Evolutionary conservation across 2,797 vertebrate genomes (phyloP), one percentile per base, ranked within the genome.

Genomic region (Pipistrellus kuhlii): DNA sequence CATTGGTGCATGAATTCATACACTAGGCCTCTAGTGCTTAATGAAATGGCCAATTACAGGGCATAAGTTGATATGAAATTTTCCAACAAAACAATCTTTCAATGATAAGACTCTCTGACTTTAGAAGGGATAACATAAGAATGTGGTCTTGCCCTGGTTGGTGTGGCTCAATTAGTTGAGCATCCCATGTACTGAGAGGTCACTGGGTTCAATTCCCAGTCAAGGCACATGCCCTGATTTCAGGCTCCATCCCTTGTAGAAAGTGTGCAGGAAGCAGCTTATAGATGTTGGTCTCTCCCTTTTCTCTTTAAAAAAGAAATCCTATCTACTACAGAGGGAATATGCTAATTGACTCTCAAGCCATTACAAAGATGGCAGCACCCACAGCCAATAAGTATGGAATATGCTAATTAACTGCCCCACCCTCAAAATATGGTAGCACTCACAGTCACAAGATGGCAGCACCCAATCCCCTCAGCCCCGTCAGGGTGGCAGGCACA

Each of bases 1-100:
- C 12, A 59, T 25, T 27, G 57, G 57, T 30, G 57, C 57, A 59
- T 13, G 11, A 30, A 59, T 59, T 59, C 5, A 2, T 59, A 27
- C 57, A 59, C 25, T 3, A 2, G 25, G 25, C 11, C 25, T 59
- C 57, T 27, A 59, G 57, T 59, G 69, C 64, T 81, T 78, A 64
- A 92, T 89, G 77, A 90, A 91, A 89, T 59, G 21, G 25, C 11
- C 66, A 91, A 53, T 90, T 80, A 20, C 1, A 85, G 6, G 62
- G 14, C 21, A 25, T 48, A 73, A 44, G 38, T 64, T 13, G 8
- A 35, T 41, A 86, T 81, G 59, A 94, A 82, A 93, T 80, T 68
- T 86, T 35, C 53, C 51, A 14, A 64, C 6, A 15, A 69, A 66
- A 62, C 30, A 93, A 20, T 57, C 72, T 90, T 88, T 18, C 35